Conservation (phyloP, 1,140 invertebrate species). For the Bombus sylvicola region DNA sequence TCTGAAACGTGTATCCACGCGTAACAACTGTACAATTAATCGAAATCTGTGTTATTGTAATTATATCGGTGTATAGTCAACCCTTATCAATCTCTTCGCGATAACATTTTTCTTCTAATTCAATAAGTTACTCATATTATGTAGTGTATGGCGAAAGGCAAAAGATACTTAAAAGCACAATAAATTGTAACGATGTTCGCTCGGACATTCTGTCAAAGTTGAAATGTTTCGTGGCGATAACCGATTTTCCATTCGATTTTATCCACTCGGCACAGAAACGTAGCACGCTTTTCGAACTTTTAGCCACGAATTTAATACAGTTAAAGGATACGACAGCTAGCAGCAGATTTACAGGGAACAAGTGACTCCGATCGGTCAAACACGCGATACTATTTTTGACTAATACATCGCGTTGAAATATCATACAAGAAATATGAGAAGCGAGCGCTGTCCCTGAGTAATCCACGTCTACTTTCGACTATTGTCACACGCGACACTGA, state of each 20-base stretch:
- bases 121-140: neutral
- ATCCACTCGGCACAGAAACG: neutral
- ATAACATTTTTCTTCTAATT: neutral
- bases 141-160: neutral
- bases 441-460: neutral
- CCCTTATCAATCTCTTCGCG: neutral
- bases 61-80: neutral
- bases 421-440: neutral
- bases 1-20: neutral
- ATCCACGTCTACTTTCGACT: neutral
- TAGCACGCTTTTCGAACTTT: neutral
- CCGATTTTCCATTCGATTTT: neutral
- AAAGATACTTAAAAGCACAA: neutral
- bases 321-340: neutral
- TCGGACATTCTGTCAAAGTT: constrained; percentile 1
- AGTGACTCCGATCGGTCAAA: neutral
- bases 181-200: neutral
- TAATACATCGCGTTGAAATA: neutral
- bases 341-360: neutral
- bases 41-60: neutral
- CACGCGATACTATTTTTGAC: constrained; percentile 39
- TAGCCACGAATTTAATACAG: neutral
- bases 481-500: constrained; percentile 4
- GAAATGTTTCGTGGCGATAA: neutral
- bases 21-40: constrained; percentile 6